Evolutionary conservation across 2,113 vertebrate species (phyloP).

Genomic region (Ctenodactylus gundi): DNA sequence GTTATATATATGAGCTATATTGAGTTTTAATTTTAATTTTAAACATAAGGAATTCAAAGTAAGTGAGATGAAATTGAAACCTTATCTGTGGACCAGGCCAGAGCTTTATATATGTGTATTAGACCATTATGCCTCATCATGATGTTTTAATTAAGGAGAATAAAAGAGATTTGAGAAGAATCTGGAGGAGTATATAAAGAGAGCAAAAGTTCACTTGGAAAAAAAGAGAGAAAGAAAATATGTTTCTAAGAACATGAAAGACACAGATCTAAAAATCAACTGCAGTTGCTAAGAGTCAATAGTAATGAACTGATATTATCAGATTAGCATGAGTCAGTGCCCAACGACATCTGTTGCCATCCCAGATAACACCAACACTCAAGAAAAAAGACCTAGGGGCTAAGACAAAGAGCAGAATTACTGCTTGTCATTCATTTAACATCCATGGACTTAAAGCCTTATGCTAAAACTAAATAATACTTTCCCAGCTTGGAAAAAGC

Average conservation of each 20-base stretch:
- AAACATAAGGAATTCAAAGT: conserved; percentile 56
- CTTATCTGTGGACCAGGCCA: conserved; percentile 21
- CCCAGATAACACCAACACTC: background rate
- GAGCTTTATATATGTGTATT: conserved; percentile 30
- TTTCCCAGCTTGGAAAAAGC: background rate
- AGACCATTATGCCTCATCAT: conserved; percentile 48
- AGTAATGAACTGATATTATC: background rate
- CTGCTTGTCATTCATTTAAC: background rate
- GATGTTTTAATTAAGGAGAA: conserved; percentile 66
- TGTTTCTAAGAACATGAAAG: conserved; percentile 60
- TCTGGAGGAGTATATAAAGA: conserved; percentile 30
- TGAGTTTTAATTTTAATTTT: conserved; percentile 66
- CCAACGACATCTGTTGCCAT: background rate
- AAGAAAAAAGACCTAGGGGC: background rate
- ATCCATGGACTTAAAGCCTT: background rate
- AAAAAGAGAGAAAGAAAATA: conserved; percentile 40
- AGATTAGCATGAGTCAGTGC: background rate
- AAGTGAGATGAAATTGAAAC: conserved; percentile 65
- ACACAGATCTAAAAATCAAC: background rate
- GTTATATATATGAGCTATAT: conserved; percentile 51
- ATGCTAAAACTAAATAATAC: background rate
- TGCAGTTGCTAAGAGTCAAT: background rate
- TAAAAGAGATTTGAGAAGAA: conserved; percentile 38
- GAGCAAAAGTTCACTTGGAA: conserved; percentile 61
- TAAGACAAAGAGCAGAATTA: conserved; percentile 27